Evolutionary conservation across 2,888 invertebrate species (phyloP), one percentile per base, ranked within the genome.

Genomic region (Calephelis perditalis): DNA sequence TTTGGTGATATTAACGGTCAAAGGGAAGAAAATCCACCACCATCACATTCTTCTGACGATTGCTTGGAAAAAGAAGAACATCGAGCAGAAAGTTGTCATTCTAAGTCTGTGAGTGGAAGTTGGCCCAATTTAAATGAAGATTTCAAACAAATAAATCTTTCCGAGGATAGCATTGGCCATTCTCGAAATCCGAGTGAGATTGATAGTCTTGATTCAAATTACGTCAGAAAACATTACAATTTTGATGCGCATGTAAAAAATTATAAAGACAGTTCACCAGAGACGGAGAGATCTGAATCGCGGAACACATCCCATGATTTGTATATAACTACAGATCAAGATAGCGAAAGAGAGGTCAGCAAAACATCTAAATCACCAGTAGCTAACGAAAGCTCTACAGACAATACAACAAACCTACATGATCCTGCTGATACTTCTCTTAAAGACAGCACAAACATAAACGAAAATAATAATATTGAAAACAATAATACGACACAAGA

Each of bases 121-220:
- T 91, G 89, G 89, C 87, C 88, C 10, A 90, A 89, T 66, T 77
- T 90, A 65, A 82, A 84, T 68, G 89, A 90, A 71, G 88, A 89
- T 67, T 70, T 75, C 57, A 89, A 88, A 72, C 85, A 78, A 67
- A 82, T 76, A 59, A 84, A 86, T 69, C 75, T 84, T 59, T 87
- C 88, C n/a, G 90, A 91, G 79, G 91, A 89, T 64, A 89, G 89
- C 65, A 84, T 90, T 61, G 83, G 86, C 5, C 87, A 87, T 69
- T 91, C 91, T 12, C 84, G 88, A 15, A 91, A 91, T 66, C 91
- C 88, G 46, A 91, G 91, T 71, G 92, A 92, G 79, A 90, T 91
- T 63, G 92, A 92, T 70, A 92, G 92, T 74, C 79, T 92, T 70
- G 92, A 92, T 76, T 92, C 92, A 2, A 92, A 92, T 72, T 92